Conservation (phyloP, 2,888 invertebrate genomes). For the Mycalesis mineus region DNA sequence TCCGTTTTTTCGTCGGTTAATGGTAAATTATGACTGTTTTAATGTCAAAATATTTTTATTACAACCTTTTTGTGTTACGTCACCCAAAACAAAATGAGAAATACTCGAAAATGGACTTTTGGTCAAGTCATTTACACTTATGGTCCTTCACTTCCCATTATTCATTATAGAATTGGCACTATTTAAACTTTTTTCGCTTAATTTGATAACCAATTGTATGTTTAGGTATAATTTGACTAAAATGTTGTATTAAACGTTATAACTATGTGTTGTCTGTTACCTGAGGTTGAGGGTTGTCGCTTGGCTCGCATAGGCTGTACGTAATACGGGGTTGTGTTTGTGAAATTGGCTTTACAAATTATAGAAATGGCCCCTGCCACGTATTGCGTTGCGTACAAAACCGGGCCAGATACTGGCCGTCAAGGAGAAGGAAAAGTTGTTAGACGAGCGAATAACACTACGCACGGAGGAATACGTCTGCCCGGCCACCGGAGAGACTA, state of each 20-base stretch:
- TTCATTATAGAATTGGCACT: slow-evolving; percentile 10
- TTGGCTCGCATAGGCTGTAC: slow-evolving; percentile 57
- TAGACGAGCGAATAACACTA: slow-evolving; percentile 92
- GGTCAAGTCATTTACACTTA: background rate
- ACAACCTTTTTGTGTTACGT: no score
- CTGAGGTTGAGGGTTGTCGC: slow-evolving; percentile 54
- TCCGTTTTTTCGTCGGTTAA: no score
- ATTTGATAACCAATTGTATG: slow-evolving; percentile 24
- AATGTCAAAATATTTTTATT: no score
- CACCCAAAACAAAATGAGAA: background rate
- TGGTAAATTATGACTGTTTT: no score
- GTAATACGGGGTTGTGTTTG: slow-evolving; percentile 60
- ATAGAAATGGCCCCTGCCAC: slow-evolving; percentile 84
- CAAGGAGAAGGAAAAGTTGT: slow-evolving; percentile 92
- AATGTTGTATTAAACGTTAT: slow-evolving; percentile 41
- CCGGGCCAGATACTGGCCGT: slow-evolving; percentile 89
- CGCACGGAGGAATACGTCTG: slow-evolving; percentile 93
- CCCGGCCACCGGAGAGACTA: slow-evolving; percentile 89
- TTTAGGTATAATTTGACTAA: slow-evolving; percentile 30
- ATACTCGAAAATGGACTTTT: background rate
- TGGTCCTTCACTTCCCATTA: background rate
- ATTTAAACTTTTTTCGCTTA: slow-evolving; percentile 20
- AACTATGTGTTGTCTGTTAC: slow-evolving; percentile 31
- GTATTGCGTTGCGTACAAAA: slow-evolving; percentile 92
- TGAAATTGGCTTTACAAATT: slow-evolving; percentile 75